phyloP scores from a whole-genome alignment of 2,113 vertebrate genomes.

The Fulmarus glacialis region DNA sequence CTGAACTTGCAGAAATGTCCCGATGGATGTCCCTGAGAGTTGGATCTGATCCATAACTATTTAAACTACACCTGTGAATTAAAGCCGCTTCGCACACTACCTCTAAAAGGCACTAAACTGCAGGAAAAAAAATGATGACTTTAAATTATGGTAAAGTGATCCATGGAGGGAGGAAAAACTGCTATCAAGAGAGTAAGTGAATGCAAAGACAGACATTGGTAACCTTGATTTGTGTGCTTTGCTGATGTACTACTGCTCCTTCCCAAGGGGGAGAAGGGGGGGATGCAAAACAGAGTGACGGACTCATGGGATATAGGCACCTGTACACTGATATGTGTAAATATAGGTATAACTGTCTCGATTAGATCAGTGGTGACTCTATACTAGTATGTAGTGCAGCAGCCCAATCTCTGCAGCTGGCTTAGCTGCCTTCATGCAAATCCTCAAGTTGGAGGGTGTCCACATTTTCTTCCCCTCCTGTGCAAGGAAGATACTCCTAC shows the following conservation, averaged over 20 bases:
- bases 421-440: background rate
- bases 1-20: background rate
- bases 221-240: conserved; percentile 28
- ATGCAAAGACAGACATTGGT: background rate
- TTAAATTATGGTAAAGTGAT: conserved; percentile 41
- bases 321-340: background rate
- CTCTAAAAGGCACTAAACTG: conserved; percentile 39
- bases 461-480: background rate
- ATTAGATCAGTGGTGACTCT: background rate
- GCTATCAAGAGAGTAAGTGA: background rate
- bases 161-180: background rate
- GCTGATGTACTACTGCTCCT: background rate
- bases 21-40: background rate
- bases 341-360: background rate
- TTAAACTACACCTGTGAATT: conserved; percentile 48
- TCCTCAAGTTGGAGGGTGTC: background rate
- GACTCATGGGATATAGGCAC: background rate
- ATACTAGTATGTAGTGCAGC: background rate
- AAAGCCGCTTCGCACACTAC: conserved; percentile 14
- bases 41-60: conserved; percentile 29
- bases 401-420: background rate
- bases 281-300: background rate
- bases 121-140: conserved; percentile 59
- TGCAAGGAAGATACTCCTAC: background rate
- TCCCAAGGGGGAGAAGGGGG: background rate